Base-by-base conservation (phyloP, 2,113 vertebrate genomes). In the Nycticebus coucang region DNA sequence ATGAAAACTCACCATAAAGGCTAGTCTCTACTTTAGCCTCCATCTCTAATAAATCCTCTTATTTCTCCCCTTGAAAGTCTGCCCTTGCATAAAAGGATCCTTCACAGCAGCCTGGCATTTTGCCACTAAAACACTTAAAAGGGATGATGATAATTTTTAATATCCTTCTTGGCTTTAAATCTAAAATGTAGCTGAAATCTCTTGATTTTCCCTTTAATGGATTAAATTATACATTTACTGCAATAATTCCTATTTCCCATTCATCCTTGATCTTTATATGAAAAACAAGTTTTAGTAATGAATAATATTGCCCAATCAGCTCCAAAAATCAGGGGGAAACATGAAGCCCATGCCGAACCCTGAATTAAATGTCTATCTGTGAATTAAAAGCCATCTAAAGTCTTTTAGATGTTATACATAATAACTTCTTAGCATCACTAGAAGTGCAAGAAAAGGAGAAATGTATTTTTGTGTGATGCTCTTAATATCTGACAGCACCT, bases 101-200 rank as follows among this genome's bases (percentile, higher is more conserved):
- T 80, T 93, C 53, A 81, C 37, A 87, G 59, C n/a, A 93, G 24
- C 35, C 87, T 95, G 90, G 85, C 77, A 94, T 90, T 86, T 96
- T 96, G 72, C 92, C 90, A 57, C 26, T 71, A 78, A 86, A 95
- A 93, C 41, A 93, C 88, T 95, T 92, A 80, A 91, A 86, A 77
- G 55, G 22, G 11, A 81, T 64, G 21, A 80, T 87, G 30, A 69
- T 71, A 37, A 90, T 81, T 95, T 92, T 94, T 66, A 93, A 96
- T 66, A 93, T 81, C 2, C 4, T 89, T 89, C 53, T 85, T 95
- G 85, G 78, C 85, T 96, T 87, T 84, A 93, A 90, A 86, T 41
- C 90, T 41, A 87, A 96, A 45, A 84, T 69, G 9, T 13, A 60
- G 26, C 53, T 87, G 22, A 95, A 95, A 37, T 93, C 21, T 74